Evolutionary conservation across 2,888 invertebrate species (phyloP), one percentile per base, ranked within the genome.

Genomic region (Erebia epiphron): DNA sequence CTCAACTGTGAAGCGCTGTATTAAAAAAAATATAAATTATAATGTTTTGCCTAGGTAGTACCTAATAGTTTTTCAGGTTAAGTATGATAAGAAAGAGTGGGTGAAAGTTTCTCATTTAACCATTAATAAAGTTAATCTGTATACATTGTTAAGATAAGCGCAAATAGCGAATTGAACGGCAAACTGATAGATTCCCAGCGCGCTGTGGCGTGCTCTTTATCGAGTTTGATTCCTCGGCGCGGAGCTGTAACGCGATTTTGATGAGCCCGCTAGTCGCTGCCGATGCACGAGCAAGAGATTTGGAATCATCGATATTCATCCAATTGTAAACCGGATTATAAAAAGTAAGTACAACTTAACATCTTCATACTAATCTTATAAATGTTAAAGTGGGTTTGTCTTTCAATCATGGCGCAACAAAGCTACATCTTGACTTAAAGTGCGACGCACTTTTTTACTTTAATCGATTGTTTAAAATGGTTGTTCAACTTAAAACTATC

Each of bases 171-270:
- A 56, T 18, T 11, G 58, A 58, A 69, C 65, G 61, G 54, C 54
- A 54, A 61, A 65, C 61, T 66, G 70, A 70, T 70, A 70, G 66
- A 66, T 70, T 62, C 66, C 41, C 61, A 35, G 66, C 61, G 62
- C 70, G 62, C 46, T 61, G 61, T 61, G 56, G 66, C 70, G 66
- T 70, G 66, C 62, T 62, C 69, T 46, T 56, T 61, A 67, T 62
- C 66, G 70, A 61, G 56, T 70, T 66, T 66, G 70, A 70, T 66
- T 70, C 60, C 65, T 46, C 61, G 61, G 54, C 54, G 54, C 69
- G 60, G 65, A 66, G 66, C 66, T 49, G 61, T 70, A 70, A 70
- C 70, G 70, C 35, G 61, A 70, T 66, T 70, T 67, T 70, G 70
- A 70, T 70, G 70, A 70, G 70, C 66, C 26, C 56, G 66, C 66